Conservation (phyloP, 2,888 invertebrate species). For the Oxytorus armatus region DNA sequence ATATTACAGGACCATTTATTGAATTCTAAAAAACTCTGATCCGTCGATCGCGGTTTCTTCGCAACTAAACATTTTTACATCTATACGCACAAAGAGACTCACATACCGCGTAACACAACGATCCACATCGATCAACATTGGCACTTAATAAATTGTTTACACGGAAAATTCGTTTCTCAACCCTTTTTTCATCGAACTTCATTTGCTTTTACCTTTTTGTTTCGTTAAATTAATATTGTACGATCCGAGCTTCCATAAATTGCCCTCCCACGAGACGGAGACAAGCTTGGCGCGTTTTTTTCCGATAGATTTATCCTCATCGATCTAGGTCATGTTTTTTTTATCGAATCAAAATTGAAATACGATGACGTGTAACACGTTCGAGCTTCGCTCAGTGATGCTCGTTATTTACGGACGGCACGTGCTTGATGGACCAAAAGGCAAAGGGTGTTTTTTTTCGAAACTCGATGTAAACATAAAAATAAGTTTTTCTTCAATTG, state of each 20-base stretch:
- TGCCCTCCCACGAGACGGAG: neutral
- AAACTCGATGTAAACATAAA: constrained; percentile 20
- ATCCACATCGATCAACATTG: constrained; percentile 45
- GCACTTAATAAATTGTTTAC: constrained; percentile 51
- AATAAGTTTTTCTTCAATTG: constrained; percentile 7
- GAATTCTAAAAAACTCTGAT: constrained; percentile 76
- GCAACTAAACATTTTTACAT: constrained; percentile 62
- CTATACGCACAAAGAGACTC: constrained; percentile 66
- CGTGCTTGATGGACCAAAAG: constrained; percentile 36
- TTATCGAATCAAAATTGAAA: constrained; percentile 9
- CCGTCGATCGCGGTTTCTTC: constrained; percentile 72
- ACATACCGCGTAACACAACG: constrained; percentile 61
- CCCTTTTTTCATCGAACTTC: neutral
- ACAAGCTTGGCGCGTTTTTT: neutral
- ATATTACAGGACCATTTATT: constrained; percentile 19
- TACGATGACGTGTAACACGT: constrained; percentile 11
- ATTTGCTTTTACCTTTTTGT: constrained; percentile 5
- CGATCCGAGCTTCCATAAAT: neutral
- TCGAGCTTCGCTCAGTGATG: constrained; percentile 15
- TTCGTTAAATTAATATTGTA: neutral
- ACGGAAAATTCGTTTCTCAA: constrained; percentile 7
- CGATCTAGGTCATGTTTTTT: constrained; percentile 18
- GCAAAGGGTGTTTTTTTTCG: constrained; percentile 15
- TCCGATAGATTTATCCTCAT: constrained; percentile 39
- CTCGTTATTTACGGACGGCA: constrained; percentile 34